Evolutionary conservation across 1,140 invertebrate genomes (phyloP), one percentile per base, ranked within the genome.

Genomic region (Maconellicoccus hirsutus): DNA sequence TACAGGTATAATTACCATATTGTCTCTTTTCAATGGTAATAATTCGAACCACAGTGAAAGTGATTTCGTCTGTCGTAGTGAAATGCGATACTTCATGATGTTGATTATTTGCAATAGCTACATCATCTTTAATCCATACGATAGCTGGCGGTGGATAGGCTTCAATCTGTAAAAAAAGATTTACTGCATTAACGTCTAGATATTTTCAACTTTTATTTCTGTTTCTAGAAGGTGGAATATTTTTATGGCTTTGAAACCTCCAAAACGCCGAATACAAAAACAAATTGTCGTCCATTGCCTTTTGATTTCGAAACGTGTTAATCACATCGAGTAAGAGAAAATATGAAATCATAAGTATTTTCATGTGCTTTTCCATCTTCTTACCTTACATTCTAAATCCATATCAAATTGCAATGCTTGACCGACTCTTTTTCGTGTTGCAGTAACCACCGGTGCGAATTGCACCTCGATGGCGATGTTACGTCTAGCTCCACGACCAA

Each of bases 361-460:
- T n/a, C n/a, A n/a, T n/a, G n/a, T n/a, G n/a, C n/a, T n/a, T n/a
- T n/a, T n/a, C n/a, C n/a, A n/a, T n/a, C n/a, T 66, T 10, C 61
- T 25, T 26, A 66, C 61, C 76, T 93, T 91, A 77, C 93, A 96
- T 76, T 94, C 91, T 71, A 96, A 78, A 77, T 96, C 92, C 89
- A 93, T 93, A 75, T 95, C 91, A 75, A 93, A 95, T 78, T 93
- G 91, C 4, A 95, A 79, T 3, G 93, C 93, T 83, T 96, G 88
- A 22, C 90, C 90, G 19, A 94, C 80, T 14, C 90, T 82, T 0
- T 90, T 90, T 63, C 89, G 82, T 0, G 90, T 89, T 16, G 92
- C 89, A 1, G 86, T 88, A 29, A 96, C 90, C 0, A 93, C 89
- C 0, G 93, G 93, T 0, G 90, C 82, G 76, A 92, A 93, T 80